Conservation (phyloP, 64 coral and sea anemone species). For the Trachythela sp. region DNA sequence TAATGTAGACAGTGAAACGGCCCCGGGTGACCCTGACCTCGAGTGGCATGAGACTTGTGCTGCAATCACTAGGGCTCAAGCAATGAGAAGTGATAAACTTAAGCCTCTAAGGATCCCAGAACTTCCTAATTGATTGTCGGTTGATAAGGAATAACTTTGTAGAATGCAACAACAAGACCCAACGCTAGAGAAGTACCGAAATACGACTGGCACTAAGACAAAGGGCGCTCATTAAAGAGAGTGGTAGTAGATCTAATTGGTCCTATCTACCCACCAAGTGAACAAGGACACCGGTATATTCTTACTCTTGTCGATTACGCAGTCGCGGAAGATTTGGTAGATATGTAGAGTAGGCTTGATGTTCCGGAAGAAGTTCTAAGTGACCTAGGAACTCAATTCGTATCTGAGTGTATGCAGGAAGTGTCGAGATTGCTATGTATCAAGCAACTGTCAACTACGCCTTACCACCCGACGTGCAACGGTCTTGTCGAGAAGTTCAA, state of each 20-base stretch:
- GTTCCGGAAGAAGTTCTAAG: background rate
- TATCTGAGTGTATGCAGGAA: background rate
- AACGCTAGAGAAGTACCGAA: background rate
- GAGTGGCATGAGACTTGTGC: slow-evolving; percentile 18
- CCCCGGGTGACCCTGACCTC: background rate
- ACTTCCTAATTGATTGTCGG: background rate
- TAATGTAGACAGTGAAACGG: slow-evolving; percentile 30
- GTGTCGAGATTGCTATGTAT: no score
- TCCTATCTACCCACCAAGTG: background rate
- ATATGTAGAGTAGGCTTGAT: background rate
- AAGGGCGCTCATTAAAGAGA: background rate
- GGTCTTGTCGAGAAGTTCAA: slow-evolving; percentile 51
- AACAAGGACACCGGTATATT: background rate
- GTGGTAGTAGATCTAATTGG: slow-evolving; percentile 16
- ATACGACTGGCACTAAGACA: background rate
- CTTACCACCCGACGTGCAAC: no score
- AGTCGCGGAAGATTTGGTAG: background rate
- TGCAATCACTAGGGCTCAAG: background rate
- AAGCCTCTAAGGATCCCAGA: background rate
- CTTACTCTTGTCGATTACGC: background rate
- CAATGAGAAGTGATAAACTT: background rate
- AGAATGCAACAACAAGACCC: background rate
- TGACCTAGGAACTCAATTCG: background rate
- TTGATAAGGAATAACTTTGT: background rate
- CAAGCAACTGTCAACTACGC: no score